phyloP scores from a whole-genome alignment of 37 sponge, comb jelly and placozoan genomes.

The Cliona cf. orientalis region DNA sequence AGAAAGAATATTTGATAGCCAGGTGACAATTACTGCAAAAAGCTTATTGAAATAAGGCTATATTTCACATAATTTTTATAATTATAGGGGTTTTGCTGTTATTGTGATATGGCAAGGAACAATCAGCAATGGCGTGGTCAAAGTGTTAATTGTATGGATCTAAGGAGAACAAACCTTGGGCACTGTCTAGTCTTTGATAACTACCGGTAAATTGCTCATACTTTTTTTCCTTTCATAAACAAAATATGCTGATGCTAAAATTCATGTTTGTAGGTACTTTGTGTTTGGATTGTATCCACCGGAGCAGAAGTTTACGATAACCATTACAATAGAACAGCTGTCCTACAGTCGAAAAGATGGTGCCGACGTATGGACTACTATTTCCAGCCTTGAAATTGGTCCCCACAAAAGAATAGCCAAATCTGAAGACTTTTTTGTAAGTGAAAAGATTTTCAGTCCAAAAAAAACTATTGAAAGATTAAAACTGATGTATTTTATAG shows the following conservation, averaged over 20 bases:
- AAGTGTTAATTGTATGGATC: too few species aligned
- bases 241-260: not conserved
- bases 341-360: slow-evolving; percentile 47
- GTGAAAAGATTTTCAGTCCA: not conserved
- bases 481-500: slow-evolving; percentile 14
- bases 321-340: slow-evolving; percentile 48
- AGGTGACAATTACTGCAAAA: slow-evolving; percentile 36
- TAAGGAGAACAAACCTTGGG: not conserved
- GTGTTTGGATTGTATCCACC: slow-evolving; percentile 76
- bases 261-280: slow-evolving; percentile 32
- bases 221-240: not conserved
- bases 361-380: slow-evolving; percentile 34
- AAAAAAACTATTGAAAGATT: not conserved
- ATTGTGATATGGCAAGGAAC: slow-evolving; percentile 28
- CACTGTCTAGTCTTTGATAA: slow-evolving; percentile 74
- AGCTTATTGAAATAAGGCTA: not conserved
- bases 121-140: too few species aligned
- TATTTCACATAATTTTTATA: not conserved
- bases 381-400: slow-evolving; percentile 51
- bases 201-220: not conserved
- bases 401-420: slow-evolving; percentile 51
- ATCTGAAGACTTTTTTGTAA: slow-evolving; percentile 39
- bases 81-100: slow-evolving; percentile 74
- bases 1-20: slow-evolving; percentile 82
- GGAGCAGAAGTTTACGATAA: slow-evolving; percentile 49